Conservation (phyloP, 2,113 vertebrate genomes). For the Salvelinus fontinalis region DNA sequence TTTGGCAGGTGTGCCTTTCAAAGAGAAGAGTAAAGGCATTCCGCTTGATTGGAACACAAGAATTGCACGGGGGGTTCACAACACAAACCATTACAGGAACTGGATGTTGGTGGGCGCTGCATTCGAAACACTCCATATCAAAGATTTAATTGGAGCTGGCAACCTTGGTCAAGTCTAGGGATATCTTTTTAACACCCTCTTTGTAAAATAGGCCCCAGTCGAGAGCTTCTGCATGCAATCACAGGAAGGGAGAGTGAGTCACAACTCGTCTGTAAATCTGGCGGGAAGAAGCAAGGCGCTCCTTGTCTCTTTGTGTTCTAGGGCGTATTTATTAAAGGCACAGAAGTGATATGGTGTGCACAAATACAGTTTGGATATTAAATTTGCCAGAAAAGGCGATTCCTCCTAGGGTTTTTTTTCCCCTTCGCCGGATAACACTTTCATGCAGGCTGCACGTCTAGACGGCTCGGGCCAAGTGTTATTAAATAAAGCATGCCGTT, state of each 20-base stretch:
- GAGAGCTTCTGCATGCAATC: constrained; percentile 24
- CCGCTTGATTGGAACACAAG: constrained; percentile 41
- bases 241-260: constrained; percentile 29
- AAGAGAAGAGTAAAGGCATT: constrained; percentile 36
- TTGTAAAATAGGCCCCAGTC: constrained; percentile 31
- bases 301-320: not conserved
- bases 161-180: constrained; percentile 30
- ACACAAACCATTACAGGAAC: not conserved
- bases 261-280: constrained; percentile 17
- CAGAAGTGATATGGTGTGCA: constrained; percentile 9
- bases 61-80: constrained; percentile 2
- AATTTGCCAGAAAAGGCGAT: constrained; percentile 32
- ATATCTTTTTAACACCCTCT: constrained; percentile 38
- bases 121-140: constrained; percentile 43
- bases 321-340: constrained; percentile 24
- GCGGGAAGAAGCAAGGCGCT: not conserved
- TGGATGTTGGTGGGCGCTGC: constrained; percentile 31
- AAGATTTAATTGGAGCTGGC: constrained; percentile 50
- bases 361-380: constrained; percentile 37
- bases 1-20: constrained; percentile 33
- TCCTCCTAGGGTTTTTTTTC: not conserved
- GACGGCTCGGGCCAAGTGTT: constrained; percentile 36
- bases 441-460: constrained; percentile 22
- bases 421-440: constrained; percentile 18
- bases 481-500: constrained; percentile 40